Base-by-base conservation (phyloP, 2,113 vertebrate species). In the Orthonyx spaldingii region DNA sequence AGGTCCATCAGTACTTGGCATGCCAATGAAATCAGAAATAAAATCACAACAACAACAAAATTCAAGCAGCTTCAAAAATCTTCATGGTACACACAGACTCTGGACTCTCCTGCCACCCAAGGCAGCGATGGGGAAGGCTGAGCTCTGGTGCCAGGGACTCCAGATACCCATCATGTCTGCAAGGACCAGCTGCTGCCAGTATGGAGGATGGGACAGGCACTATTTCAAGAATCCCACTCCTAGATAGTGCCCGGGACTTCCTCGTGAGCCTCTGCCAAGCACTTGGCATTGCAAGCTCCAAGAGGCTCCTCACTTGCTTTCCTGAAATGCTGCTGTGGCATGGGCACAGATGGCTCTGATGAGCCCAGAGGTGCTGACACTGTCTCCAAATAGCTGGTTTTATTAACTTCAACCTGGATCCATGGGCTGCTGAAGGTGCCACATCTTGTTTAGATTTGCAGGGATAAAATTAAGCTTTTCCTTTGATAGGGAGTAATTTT, bases 301-400 rank as follows among this genome's bases (percentile, higher is more conserved):
- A n/a, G 76, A 1, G 4, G 47, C 59, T 88, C 42, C 71, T 35
- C 6, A 0, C 15, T 44, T 9, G 52, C 65, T 32, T 24, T 80
- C 63, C 83, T 49, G n/a, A 72, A 83, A 79, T 0, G 0, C 39
- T 42, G 49, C 59, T 55, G 33, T 35, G 59, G 63, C 89, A 71
- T 2, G 17, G 76, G 65, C 56, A 77, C 0, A 2, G 52, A 30
- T 0, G 1, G 76, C 41, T 70, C 61, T 52, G 19, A 11, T 1
- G 23, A 65, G 39, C 44, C 47, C 12, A 5, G 61, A 2, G 1
- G 13, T 16, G 13, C 59, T 47, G 8, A 13, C 2, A 2, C 5
- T 0, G 0, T 11, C 82, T 50, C 42, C 30, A 22, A 35, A 72
- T 0, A 76, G 17, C n/a, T 41, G 21, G 7, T 53, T 90, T 92